These are phyloP conservation scores for Contarinia nasturtii DNA, from an alignment of 1,140 invertebrate genomes.

Conservation along the genomic window DNA sequence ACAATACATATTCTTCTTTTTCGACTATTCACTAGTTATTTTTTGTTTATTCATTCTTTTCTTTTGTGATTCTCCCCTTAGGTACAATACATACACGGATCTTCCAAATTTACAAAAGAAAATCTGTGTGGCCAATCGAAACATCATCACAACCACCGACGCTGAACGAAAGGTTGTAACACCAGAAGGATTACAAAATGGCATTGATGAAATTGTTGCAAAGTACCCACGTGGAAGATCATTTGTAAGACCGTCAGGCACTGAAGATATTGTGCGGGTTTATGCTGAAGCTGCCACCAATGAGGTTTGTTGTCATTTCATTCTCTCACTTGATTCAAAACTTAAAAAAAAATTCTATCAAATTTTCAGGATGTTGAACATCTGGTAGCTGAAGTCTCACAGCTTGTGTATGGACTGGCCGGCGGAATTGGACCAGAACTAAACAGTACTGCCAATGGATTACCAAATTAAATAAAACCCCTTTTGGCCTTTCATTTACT, in stretches of 20 bases:
- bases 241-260: conserved; percentile 92
- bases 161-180: conserved; percentile 62
- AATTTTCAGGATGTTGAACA: conserved; percentile 38
- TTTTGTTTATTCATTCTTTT: too few relatives aligned
- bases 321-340: not conserved
- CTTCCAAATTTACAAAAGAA: conserved; percentile 78
- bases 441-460: too few relatives aligned
- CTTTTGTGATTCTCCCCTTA: too few relatives aligned
- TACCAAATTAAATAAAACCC: too few relatives aligned
- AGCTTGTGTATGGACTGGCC: conserved; percentile 53
- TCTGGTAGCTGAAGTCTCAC: conserved; percentile 54
- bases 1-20: conserved; percentile 55
- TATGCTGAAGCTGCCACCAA: conserved; percentile 85
- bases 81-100: conserved; percentile 67
- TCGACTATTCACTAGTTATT: too few relatives aligned
- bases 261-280: conserved; percentile 89
- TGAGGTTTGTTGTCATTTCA: conserved; percentile 27
- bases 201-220: conserved; percentile 52
- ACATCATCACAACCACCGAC: conserved; percentile 63
- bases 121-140: conserved; percentile 71
- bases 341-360: not conserved
- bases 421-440: conserved; percentile 42
- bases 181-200: conserved; percentile 64
- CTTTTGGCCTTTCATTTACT: too few relatives aligned
- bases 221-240: conserved; percentile 54